Evolutionary conservation across 2,888 invertebrate genomes (phyloP).

Genomic region (Aplocera efformata): DNA sequence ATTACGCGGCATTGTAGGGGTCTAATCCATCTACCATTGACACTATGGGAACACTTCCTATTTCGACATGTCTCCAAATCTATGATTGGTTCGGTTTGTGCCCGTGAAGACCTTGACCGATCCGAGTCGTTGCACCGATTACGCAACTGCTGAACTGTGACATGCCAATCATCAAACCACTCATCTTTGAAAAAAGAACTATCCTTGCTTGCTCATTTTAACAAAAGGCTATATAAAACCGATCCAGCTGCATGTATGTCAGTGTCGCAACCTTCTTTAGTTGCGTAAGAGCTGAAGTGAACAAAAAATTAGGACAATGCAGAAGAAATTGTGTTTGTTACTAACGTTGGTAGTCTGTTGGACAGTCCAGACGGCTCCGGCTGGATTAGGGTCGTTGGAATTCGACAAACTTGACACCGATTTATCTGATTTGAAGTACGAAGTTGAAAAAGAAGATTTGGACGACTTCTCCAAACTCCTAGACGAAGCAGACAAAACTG

Average conservation of each 20-base stretch:
- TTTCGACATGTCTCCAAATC: constrained; percentile 1
- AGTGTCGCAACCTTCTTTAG: constrained; percentile 75
- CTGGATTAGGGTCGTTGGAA: constrained; percentile 42
- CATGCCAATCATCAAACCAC: constrained; percentile 37
- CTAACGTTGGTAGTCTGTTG: constrained; percentile 50
- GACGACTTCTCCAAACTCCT: constrained; percentile 51
- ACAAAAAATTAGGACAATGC: constrained; percentile 56
- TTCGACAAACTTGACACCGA: constrained; percentile 59
- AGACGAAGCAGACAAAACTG: constrained; percentile 35
- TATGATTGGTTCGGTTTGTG: constrained; percentile 14
- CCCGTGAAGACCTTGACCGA: constrained; percentile 52
- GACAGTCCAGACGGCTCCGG: constrained; percentile 51
- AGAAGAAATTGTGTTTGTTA: constrained; percentile 51
- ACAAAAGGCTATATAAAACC: constrained; percentile 67
- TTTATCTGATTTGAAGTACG: constrained; percentile 53
- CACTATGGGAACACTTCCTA: neutral
- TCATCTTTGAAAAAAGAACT: constrained; percentile 52
- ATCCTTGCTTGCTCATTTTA: constrained; percentile 60
- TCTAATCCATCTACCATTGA: neutral
- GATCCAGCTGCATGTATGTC: constrained; percentile 67
- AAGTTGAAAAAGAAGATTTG: constrained; percentile 56
- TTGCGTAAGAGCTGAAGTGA: constrained; percentile 57
- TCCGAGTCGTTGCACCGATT: constrained; percentile 56
- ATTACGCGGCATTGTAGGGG: no score
- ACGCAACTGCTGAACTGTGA: constrained; percentile 50